Conservation (phyloP, 2,113 vertebrate species). For the Oxygymnocypris stewartii region DNA sequence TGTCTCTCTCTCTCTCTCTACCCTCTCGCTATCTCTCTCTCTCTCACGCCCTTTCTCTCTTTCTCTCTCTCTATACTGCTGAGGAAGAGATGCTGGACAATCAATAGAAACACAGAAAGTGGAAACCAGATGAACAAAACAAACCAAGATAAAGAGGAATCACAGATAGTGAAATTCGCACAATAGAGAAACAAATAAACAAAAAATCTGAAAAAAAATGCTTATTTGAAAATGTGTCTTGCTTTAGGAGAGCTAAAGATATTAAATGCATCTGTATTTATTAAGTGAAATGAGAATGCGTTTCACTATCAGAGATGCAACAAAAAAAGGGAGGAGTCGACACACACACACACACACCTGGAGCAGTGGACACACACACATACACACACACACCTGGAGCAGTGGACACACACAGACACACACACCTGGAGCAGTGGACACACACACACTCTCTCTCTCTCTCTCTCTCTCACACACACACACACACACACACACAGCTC, state of each 20-base stretch:
- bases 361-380: not conserved
- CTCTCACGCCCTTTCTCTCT: not conserved
- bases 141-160: not conserved
- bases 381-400: not conserved
- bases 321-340: conserved; percentile 15
- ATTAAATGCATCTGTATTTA: not conserved
- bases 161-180: not conserved
- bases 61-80: not conserved
- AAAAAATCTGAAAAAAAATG: not conserved
- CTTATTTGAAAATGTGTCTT: not conserved
- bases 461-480: conserved; percentile 37
- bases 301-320: not conserved
- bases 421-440: not conserved
- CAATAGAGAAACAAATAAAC: not conserved
- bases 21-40: conserved; percentile 11
- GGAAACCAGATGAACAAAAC: not conserved
- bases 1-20: not conserved
- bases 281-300: not conserved
- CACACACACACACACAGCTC: conserved; percentile 54
- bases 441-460: not conserved
- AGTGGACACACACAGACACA: conserved; percentile 6
- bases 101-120: not conserved
- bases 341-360: not conserved
- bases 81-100: not conserved
- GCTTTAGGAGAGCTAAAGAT: not conserved